Conservation (phyloP, 2,113 vertebrate genomes). For the Tetraodon nigroviridis region DNA sequence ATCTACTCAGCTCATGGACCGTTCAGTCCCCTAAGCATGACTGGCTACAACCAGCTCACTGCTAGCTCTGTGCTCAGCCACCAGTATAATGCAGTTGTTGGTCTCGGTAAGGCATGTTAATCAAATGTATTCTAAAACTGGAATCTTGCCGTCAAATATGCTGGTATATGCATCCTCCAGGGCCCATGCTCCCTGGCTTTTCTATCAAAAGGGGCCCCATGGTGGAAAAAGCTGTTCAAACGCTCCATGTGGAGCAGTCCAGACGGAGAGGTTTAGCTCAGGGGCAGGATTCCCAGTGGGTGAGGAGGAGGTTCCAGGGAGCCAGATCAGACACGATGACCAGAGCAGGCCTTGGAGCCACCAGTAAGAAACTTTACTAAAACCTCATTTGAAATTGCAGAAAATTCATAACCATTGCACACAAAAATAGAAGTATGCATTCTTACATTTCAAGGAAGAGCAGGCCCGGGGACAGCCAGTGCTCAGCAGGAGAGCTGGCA, state of each 20-base stretch:
- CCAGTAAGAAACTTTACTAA: conserved; percentile 45
- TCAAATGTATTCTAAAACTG: not conserved
- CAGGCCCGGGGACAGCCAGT: conserved; percentile 62
- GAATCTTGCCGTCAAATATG: not conserved
- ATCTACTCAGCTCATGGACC: conserved; percentile 80
- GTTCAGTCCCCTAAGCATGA: conserved; percentile 87
- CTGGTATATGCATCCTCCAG: conserved; percentile 34
- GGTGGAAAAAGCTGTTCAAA: conserved; percentile 97
- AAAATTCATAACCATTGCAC: no score
- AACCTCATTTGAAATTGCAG: no score
- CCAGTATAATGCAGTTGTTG: conserved; percentile 87
- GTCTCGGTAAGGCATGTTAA: conserved; percentile 76
- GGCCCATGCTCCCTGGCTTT: conserved; percentile 73
- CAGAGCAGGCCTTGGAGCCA: conserved; percentile 23
- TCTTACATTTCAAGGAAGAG: conserved; percentile 22
- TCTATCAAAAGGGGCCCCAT: conserved; percentile 83
- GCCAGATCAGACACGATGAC: conserved; percentile 46
- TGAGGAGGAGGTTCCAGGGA: conserved; percentile 51
- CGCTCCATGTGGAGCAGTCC: conserved; percentile 74
- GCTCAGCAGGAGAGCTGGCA: conserved; percentile 62
- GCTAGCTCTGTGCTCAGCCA: conserved; percentile 87
- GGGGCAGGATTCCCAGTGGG: conserved; percentile 59
- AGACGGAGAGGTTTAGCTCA: conserved; percentile 60
- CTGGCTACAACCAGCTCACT: conserved; percentile 85
- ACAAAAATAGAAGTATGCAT: not conserved